Evolutionary conservation across 1,140 invertebrate species (phyloP).

Genomic region (Teleopsis dalmanni): DNA sequence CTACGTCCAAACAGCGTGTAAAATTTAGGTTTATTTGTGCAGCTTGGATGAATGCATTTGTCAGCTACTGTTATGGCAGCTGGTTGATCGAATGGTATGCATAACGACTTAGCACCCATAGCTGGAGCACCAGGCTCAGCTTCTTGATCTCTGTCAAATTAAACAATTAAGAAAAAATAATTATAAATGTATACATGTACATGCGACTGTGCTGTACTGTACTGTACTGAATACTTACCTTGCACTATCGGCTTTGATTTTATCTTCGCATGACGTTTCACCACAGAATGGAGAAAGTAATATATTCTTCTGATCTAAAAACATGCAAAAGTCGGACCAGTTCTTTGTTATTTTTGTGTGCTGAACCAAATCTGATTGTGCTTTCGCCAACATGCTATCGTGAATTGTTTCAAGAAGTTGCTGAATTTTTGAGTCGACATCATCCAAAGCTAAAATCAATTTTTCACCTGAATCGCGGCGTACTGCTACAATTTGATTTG

Average conservation of each 20-base stretch:
- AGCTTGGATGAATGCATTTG: conserved; percentile 85
- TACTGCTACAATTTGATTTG: conserved; percentile 81
- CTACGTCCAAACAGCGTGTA: conserved; percentile 95
- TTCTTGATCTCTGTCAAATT: conserved; percentile 42
- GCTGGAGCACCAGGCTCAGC: conserved; percentile 75
- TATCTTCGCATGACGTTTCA: conserved; percentile 79
- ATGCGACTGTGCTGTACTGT: conserved; percentile 51
- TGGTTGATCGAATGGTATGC: conserved; percentile 91
- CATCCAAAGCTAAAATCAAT: conserved; percentile 54
- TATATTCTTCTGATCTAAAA: conserved; percentile 83
- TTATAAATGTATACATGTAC: background rate
- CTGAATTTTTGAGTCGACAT: conserved; percentile 51
- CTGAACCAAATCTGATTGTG: conserved; percentile 65
- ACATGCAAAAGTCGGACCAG: conserved; percentile 74
- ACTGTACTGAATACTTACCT: conserved; percentile 61
- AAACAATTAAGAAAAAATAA: conserved; percentile 5
- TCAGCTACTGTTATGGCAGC: conserved; percentile 50
- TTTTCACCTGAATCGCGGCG: conserved; percentile 83
- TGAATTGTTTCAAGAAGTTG: conserved; percentile 80
- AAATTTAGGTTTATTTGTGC: conserved; percentile 68
- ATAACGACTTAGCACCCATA: conserved; percentile 98
- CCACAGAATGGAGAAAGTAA: conserved; percentile 94
- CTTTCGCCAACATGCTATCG: conserved; percentile 66
- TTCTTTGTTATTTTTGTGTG: conserved; percentile 63
- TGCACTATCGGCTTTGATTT: conserved; percentile 92